Conservation (phyloP, 2,113 vertebrate genomes). For the Etia nguti region DNA sequence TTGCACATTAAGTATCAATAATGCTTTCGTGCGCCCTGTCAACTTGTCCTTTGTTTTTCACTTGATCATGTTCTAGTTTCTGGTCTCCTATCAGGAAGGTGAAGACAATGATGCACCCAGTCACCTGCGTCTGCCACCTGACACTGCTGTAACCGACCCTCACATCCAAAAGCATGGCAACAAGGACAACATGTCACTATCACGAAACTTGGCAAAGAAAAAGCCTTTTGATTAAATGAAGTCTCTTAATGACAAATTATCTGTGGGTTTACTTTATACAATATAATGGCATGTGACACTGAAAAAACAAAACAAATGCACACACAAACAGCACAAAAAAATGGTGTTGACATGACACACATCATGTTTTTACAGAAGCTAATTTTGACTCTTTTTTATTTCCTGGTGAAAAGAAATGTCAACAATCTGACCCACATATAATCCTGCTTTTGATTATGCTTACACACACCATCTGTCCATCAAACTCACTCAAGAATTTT, state of each 20-base stretch:
- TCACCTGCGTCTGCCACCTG: not conserved
- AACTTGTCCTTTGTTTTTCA: slow-evolving; percentile 37
- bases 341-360: not conserved
- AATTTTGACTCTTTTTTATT: not conserved
- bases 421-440: not conserved
- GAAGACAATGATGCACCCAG: not conserved
- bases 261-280: not conserved
- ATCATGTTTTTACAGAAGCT: not conserved
- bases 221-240: not conserved
- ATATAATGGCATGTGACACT: not conserved
- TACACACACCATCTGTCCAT: not conserved
- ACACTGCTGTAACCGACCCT: slow-evolving; percentile 9
- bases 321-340: not conserved
- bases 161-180: not conserved
- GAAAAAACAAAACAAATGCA: not conserved
- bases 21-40: not conserved
- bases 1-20: not conserved
- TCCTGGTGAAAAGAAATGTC: not conserved
- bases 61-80: not conserved
- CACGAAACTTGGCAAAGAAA: not conserved
- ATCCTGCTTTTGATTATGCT: not conserved
- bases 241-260: not conserved
- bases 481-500: not conserved
- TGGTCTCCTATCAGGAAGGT: not conserved
- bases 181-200: slow-evolving; percentile 9